These are phyloP conservation scores for Ceryle rudis DNA, from an alignment of 2,797 vertebrate genomes.

Conservation along the genomic window DNA sequence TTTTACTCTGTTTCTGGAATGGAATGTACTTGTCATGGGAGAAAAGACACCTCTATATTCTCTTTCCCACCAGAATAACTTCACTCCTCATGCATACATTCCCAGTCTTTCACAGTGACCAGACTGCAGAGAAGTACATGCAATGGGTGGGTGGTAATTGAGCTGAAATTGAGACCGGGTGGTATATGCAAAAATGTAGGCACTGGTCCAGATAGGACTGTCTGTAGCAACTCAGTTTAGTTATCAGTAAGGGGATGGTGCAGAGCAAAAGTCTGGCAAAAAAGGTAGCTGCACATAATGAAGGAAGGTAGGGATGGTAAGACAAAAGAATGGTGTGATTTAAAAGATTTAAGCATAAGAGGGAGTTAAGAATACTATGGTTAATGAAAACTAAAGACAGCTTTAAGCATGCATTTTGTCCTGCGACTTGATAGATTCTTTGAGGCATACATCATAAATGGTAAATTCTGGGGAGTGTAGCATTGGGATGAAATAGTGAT, in stretches of 20 bases:
- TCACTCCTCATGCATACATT: not conserved
- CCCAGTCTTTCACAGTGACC: not conserved
- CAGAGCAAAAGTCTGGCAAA: not conserved
- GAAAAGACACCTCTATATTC: not conserved
- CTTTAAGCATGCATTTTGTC: not conserved
- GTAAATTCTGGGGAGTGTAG: not conserved
- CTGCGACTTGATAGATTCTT: not conserved
- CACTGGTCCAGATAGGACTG: not conserved
- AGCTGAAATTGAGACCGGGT: not conserved
- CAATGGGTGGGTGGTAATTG: not conserved
- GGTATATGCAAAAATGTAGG: not conserved
- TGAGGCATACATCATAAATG: not conserved
- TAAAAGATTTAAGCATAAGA: not conserved
- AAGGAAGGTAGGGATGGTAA: not conserved
- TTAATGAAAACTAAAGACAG: not conserved
- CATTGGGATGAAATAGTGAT: not conserved
- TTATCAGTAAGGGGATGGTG: not conserved
- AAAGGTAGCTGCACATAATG: not conserved
- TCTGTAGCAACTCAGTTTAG: not conserved
- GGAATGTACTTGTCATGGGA: not conserved
- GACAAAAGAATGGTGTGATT: not conserved
- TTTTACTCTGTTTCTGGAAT: not conserved
- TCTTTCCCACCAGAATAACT: not conserved
- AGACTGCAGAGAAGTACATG: not conserved
- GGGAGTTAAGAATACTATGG: not conserved